Conservation (phyloP, 2,888 invertebrate species). For the Punctoribates punctum region DNA sequence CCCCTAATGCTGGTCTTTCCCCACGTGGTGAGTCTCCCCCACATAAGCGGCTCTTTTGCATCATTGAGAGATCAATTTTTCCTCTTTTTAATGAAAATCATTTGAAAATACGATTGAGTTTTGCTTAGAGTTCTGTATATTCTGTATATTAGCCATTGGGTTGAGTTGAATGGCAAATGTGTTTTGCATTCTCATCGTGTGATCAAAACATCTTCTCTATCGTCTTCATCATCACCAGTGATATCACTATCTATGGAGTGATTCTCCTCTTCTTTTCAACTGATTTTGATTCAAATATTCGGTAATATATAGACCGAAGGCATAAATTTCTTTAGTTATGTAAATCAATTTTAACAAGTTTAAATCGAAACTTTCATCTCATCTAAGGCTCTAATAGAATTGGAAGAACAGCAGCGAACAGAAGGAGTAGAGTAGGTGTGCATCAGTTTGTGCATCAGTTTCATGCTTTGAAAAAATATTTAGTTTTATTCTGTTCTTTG, state of each 20-base stretch:
- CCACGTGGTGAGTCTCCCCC: constrained; percentile 25
- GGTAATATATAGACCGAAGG: background rate
- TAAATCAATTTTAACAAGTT: constrained; percentile 13
- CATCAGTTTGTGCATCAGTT: background rate
- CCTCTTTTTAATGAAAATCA: constrained; percentile 4
- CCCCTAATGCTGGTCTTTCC: constrained; percentile 24
- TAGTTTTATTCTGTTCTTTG: background rate
- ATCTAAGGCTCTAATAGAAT: background rate
- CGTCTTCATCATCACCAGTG: background rate
- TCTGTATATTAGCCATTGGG: constrained; percentile 3
- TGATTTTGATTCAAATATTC: no score
- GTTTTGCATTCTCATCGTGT: background rate
- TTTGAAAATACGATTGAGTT: background rate
- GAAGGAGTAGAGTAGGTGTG: background rate
- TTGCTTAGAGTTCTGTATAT: constrained; percentile 7
- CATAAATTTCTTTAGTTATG: constrained; percentile 11
- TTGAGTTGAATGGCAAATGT: background rate
- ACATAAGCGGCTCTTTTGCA: constrained; percentile 32
- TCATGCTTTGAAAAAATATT: background rate
- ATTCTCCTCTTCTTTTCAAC: background rate
- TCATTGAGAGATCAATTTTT: constrained; percentile 11
- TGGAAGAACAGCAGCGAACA: background rate
- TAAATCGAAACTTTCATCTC: background rate
- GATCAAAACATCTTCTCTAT: background rate
- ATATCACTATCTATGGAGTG: background rate